Base-by-base conservation (phyloP, 2,797 vertebrate genomes). In the Lateolabrax maculatus region DNA sequence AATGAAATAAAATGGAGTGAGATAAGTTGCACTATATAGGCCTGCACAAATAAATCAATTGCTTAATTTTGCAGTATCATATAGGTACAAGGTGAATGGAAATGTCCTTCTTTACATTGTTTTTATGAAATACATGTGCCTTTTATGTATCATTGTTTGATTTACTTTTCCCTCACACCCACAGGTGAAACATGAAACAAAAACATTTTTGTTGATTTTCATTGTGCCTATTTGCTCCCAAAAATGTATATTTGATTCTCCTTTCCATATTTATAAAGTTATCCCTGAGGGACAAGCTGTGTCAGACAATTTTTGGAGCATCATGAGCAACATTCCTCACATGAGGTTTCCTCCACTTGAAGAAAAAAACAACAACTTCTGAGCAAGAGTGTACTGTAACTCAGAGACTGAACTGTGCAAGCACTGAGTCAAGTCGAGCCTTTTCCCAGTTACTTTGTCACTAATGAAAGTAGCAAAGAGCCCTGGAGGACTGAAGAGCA, bases 381-480 rank as follows among this genome's bases (percentile, higher is more conserved):
- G 88, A 93, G 81, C 74, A 60, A 66, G 84, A 81, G 82, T 83
- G 78, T 87, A 91, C 86, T 91, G 89, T 89, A 92, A 92, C 85
- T 90, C 75, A 73, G 89, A 93, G 91, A 92, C 81, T 84, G 81
- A 84, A 89, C 87, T 79, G 87, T 78, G 87, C 79, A 21, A 79
- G 91, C 87, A 71, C 84, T 23, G 86, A 93, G 87, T 85, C 92
- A 91, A 93, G 91, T 91, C 90, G 52, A 91, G 90, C 87, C 86
- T 91, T 90, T 89, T 87, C 86, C 90, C 87, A 86, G 84, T 85
- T 84, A 91, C 91, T 94, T 91, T 94, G 94, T 94, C 93, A 90
- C 92, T 95, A 94, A 95, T 95, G 94, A 95, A 95, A 95, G 94
- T 89, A 90, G 87, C 93, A 93, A 94, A 90, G 89, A 92, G 90